Percentiles rank a stretch among this genome's conserved stretches.
Evolutionary conservation across 2,113 vertebrate species (phyloP).

Genomic region (Gorsachius goisagi): DNA sequence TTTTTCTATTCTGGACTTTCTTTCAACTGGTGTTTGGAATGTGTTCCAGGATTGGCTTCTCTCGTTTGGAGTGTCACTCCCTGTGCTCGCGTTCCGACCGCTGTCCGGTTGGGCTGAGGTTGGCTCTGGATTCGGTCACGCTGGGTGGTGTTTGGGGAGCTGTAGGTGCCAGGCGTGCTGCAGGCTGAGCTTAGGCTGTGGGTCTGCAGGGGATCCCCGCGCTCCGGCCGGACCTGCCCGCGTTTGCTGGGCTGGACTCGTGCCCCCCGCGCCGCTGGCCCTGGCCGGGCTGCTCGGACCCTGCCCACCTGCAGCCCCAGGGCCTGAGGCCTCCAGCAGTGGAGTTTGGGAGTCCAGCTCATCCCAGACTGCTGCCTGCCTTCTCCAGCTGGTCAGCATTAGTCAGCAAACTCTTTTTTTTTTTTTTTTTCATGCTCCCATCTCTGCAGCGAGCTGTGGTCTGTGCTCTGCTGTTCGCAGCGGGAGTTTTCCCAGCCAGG

Average conservation of each 20-base stretch:
- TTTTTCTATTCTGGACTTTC: neutral
- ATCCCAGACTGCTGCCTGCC: neutral
- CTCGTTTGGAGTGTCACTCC: accelerated
- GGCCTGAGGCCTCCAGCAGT: neutral
- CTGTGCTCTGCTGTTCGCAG: neutral
- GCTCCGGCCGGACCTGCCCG: neutral
- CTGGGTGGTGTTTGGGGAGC: neutral
- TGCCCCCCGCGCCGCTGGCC: neutral
- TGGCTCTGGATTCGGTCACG: accelerated
- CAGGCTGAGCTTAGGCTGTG: neutral
- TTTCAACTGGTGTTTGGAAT: accelerated
- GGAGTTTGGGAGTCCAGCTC: neutral
- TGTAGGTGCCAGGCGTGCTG: neutral
- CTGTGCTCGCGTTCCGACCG: accelerated
- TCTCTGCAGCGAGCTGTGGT: neutral
- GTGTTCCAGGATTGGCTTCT: neutral
- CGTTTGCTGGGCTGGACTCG: accelerated
- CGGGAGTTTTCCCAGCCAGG: neutral
- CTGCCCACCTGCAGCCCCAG: neutral
- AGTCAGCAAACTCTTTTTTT: neutral
- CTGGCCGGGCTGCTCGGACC: accelerated
- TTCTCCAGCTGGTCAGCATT: neutral
- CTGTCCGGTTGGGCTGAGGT: neutral
- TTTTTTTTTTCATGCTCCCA: accelerated
- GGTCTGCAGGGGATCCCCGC: accelerated